phyloP scores from a whole-genome alignment of 2,113 vertebrate species.

The Aptenodytes forsteri region DNA sequence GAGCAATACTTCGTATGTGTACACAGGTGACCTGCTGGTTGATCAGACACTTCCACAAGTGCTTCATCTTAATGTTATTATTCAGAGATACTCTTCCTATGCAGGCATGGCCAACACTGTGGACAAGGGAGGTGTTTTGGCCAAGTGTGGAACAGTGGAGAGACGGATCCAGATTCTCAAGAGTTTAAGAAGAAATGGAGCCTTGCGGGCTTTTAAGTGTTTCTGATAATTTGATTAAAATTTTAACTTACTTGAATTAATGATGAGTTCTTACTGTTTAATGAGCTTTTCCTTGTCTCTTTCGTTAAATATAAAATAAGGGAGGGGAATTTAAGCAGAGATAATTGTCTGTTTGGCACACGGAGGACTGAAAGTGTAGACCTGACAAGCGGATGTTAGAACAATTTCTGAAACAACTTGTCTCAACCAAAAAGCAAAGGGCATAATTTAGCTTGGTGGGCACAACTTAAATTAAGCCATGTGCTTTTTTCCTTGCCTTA shows the following conservation, averaged over 20 bases:
- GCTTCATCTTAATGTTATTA: not conserved
- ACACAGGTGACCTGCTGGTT: not conserved
- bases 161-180: not conserved
- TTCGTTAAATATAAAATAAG: not conserved
- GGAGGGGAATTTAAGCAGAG: not conserved
- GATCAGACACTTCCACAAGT: not conserved
- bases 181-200: not conserved
- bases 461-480: not conserved
- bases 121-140: not conserved
- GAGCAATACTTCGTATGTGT: not conserved
- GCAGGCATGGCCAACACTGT: not conserved
- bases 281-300: not conserved
- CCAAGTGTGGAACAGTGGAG: rapidly evolving
- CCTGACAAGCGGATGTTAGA: not conserved
- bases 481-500: not conserved
- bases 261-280: not conserved
- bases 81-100: rapidly evolving
- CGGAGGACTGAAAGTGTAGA: not conserved
- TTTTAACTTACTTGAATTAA: not conserved
- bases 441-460: not conserved
- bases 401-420: not conserved
- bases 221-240: not conserved
- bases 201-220: not conserved
- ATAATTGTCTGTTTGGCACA: not conserved
- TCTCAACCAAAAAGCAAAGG: not conserved